These are phyloP conservation scores for Xestia sexstrigata DNA, from an alignment of 2,888 invertebrate genomes.

Conservation along the genomic window DNA sequence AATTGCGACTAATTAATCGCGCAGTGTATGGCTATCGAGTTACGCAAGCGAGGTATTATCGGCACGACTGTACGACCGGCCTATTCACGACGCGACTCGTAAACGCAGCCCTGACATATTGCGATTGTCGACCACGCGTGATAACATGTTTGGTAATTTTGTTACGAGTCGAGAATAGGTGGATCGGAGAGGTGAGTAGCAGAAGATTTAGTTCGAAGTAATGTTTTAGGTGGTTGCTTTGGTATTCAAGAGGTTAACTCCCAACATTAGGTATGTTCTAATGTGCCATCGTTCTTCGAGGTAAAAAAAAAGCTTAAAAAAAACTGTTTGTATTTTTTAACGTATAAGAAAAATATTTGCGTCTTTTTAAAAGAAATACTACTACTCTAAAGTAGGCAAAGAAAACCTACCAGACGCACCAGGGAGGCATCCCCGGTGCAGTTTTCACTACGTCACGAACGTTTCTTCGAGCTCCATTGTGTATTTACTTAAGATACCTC, in stretches of 20 bases:
- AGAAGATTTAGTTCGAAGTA: constrained; percentile 30
- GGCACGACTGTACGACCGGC: constrained; percentile 17
- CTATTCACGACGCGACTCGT: constrained; percentile 53
- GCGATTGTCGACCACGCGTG: constrained; percentile 63
- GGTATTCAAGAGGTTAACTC: no score
- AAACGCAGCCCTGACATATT: constrained; percentile 64
- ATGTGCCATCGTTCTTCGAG: no score
- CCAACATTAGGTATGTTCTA: no score
- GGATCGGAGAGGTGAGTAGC: background rate
- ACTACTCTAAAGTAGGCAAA: no score
- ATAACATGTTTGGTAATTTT: constrained; percentile 62
- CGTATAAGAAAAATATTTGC: no score
- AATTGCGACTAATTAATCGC: constrained; percentile 57
- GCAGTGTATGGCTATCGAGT: constrained; percentile 36
- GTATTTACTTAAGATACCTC: background rate
- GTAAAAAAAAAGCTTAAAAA: no score
- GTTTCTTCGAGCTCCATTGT: background rate
- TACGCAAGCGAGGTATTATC: constrained; percentile 45
- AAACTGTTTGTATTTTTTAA: no score
- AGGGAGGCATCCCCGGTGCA: background rate
- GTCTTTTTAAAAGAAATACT: no score
- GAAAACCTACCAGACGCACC: no score
- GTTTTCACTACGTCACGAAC: background rate
- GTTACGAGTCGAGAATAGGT: constrained; percentile 47
- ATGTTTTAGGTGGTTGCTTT: background rate